Conservation (phyloP, 2,113 vertebrate genomes). For the Mus pahari region DNA sequence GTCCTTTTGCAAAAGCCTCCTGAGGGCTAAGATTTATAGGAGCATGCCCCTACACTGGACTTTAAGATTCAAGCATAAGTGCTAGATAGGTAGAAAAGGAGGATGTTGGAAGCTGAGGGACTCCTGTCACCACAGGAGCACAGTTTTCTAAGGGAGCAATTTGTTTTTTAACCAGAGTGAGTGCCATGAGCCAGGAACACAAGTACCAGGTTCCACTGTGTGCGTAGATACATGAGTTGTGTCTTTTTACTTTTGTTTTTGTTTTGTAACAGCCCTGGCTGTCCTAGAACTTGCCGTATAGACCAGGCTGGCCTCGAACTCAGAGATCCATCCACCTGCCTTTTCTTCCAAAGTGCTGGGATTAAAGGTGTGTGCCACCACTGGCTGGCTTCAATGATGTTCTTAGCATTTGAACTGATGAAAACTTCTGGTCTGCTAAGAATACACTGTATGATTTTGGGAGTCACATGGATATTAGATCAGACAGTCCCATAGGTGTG, state of each 20-base stretch:
- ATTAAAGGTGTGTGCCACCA: neutral
- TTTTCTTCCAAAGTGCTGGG: neutral
- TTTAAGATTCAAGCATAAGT: neutral
- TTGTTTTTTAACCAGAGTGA: neutral
- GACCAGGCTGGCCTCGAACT: neutral
- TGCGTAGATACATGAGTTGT: neutral
- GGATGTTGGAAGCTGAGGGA: slow-evolving; percentile 37
- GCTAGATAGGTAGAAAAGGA: neutral
- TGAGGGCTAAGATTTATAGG: neutral
- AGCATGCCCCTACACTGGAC: neutral
- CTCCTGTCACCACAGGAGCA: slow-evolving; percentile 1
- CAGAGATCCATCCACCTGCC: neutral
- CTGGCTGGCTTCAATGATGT: neutral
- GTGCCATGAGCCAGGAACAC: neutral
- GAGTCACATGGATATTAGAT: neutral
- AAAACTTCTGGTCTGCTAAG: neutral
- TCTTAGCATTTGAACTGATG: neutral
- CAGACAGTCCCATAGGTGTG: neutral
- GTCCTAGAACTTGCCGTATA: neutral
- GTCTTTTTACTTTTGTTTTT: neutral
- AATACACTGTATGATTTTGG: neutral
- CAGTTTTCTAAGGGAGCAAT: neutral
- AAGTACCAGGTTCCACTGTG: neutral
- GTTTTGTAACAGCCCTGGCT: neutral
- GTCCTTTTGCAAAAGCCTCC: neutral